These are phyloP conservation scores for Parapristionchus giblindavisi DNA, from an alignment of 2,888 invertebrate genomes.

Conservation along the genomic window DNA sequence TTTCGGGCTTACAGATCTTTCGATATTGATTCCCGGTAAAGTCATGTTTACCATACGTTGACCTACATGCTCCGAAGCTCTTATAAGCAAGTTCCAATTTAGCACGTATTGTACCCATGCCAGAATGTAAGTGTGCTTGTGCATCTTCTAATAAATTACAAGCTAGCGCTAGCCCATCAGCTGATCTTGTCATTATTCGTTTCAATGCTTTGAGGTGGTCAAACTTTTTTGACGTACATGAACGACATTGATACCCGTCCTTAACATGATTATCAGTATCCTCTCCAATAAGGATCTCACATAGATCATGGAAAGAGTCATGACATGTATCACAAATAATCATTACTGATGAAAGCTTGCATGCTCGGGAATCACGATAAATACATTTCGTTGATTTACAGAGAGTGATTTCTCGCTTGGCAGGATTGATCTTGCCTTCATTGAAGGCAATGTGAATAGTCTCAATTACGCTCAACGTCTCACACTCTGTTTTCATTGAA, in stretches of 20 bases:
- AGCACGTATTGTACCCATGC: not conserved
- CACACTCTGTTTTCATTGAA: not conserved
- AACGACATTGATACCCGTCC: too few relatives aligned
- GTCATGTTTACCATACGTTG: conserved; percentile 2
- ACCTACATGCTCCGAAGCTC: not conserved
- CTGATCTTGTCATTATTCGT: too few relatives aligned
- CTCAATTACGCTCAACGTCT: not conserved
- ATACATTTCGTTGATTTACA: not conserved
- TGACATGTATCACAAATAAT: too few relatives aligned
- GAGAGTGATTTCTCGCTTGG: not conserved
- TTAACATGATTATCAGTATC: too few relatives aligned
- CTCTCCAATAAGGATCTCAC: too few relatives aligned
- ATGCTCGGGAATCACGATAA: not conserved
- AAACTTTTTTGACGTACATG: too few relatives aligned
- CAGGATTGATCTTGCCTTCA: not conserved
- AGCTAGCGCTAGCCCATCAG: not conserved
- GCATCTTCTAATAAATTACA: not conserved
- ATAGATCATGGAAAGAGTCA: too few relatives aligned
- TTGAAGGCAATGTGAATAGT: not conserved
- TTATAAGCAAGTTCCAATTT: not conserved
- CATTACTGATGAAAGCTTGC: too few relatives aligned
- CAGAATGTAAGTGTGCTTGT: not conserved
- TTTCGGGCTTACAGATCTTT: not conserved
- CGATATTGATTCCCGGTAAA: not conserved
- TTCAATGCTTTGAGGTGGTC: too few relatives aligned